Base-by-base conservation (phyloP, 2,113 vertebrate genomes). In the Rhadina sibilatrix region DNA sequence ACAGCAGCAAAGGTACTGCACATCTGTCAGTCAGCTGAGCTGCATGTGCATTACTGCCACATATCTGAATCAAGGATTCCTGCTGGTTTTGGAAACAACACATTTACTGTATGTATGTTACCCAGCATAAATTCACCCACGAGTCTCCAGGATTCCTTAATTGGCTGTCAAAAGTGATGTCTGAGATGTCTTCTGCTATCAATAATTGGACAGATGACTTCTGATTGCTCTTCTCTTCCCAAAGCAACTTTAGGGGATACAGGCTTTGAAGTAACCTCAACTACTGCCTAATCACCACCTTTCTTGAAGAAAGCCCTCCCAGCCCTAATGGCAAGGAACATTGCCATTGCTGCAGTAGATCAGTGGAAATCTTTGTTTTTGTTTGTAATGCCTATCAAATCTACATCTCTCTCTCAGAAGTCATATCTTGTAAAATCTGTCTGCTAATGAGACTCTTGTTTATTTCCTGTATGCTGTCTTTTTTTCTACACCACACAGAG, bases 21-120 rank as follows among this genome's bases (percentile, higher is more conserved):
- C 75, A 76, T 47, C 65, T 80, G 77, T 68, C n/a, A 83, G 18
- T 61, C 82, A 83, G 37, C 40, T 91, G 84, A 94, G 40, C 47
- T 46, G 13, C 31, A 53, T 13, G 15, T n/a, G 23, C 11, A 8
- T 72, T 79, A 20, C 11, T 69, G 65, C 31, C 42, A 46, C 37
- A 61, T 7, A 49, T 30, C 46, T 28, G 35, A 79, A 40, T 52
- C 52, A 31, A 60, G 21, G n/a, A 38, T 65, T 84, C 35, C 35
- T 30, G 15, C 21, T 84, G 35, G 3, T 44, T 69, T 87, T 71
- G 63, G 68, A 83, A 80, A 8, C 17, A 49, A 22, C 15, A 87
- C 10, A 14, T 8, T 53, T 40, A 37, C 12, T 30, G 3, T 22
- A 33, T 0, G 0, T 40, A 22, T 8, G 4, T 63, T 38, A 70